phyloP scores from a whole-genome alignment of 1,140 invertebrate species.

The Lucilia cuprina region DNA sequence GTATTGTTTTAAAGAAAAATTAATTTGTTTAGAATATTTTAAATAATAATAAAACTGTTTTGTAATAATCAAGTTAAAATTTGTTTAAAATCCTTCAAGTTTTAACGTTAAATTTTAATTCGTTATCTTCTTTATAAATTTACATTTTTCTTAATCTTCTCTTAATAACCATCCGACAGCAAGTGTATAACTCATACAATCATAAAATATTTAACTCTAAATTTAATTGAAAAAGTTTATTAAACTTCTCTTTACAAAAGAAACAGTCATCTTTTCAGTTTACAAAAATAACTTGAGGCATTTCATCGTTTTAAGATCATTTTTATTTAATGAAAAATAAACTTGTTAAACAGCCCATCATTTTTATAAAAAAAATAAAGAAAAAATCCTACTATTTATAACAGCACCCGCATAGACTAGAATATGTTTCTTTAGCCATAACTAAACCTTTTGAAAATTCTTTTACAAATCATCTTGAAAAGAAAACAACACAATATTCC shows the following conservation, averaged over 20 bases:
- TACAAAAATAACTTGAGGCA: background rate
- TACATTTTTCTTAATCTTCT: too few species aligned
- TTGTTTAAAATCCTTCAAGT: too few species aligned
- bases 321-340: conserved; percentile 4
- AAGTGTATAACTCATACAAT: too few species aligned
- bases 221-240: background rate
- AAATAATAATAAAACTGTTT: too few species aligned
- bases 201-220: background rate
- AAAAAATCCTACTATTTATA: background rate
- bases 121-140: too few species aligned
- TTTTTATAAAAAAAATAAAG: background rate
- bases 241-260: too few species aligned
- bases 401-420: background rate
- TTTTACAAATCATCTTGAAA: background rate
- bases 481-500: conserved; percentile 15
- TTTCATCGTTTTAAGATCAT: background rate
- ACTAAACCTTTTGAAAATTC: background rate
- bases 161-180: too few species aligned
- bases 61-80: too few species aligned
- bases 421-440: background rate
- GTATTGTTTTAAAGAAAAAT: too few species aligned
- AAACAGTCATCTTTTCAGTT: background rate
- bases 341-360: background rate
- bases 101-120: too few species aligned
- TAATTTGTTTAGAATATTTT: too few species aligned